Evolutionary conservation across 2,797 vertebrate genomes (phyloP).

Genomic region (Calcarius lapponicus): DNA sequence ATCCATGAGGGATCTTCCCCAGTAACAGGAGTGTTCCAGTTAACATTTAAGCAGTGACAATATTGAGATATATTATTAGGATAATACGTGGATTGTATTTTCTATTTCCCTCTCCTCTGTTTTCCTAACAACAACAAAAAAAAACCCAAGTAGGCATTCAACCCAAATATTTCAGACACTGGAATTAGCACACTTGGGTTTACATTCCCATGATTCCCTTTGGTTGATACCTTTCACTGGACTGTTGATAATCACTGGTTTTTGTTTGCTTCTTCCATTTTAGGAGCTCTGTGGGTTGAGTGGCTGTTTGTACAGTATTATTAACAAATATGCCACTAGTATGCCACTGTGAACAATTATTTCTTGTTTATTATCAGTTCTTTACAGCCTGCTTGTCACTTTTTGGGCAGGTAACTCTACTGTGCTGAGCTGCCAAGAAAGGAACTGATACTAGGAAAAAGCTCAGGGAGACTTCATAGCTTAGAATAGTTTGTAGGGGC

Average conservation of each 20-base stretch:
- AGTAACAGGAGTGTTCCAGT: background rate
- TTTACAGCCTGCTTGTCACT: background rate
- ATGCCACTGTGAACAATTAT: background rate
- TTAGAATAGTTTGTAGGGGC: background rate
- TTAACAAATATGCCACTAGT: background rate
- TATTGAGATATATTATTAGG: background rate
- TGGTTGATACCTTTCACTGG: slow-evolving; percentile 29
- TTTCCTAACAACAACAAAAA: background rate
- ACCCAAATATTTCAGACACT: slow-evolving; percentile 1
- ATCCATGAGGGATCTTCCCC: background rate
- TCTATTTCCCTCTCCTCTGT: accelerated
- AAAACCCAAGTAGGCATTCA: background rate
- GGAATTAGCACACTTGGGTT: background rate
- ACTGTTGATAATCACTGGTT: background rate
- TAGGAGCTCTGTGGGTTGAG: background rate
- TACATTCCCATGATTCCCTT: slow-evolving; percentile 3
- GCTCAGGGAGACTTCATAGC: background rate
- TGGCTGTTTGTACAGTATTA: slow-evolving; percentile 16
- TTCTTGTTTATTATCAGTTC: background rate
- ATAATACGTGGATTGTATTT: background rate
- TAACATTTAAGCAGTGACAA: background rate
- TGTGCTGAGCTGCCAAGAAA: background rate
- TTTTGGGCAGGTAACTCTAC: background rate
- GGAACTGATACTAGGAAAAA: background rate
- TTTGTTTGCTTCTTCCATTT: slow-evolving; percentile 42